These are phyloP conservation scores for Eupithecia subfuscata DNA, from an alignment of 2,888 invertebrate species.

Conservation along the genomic window DNA sequence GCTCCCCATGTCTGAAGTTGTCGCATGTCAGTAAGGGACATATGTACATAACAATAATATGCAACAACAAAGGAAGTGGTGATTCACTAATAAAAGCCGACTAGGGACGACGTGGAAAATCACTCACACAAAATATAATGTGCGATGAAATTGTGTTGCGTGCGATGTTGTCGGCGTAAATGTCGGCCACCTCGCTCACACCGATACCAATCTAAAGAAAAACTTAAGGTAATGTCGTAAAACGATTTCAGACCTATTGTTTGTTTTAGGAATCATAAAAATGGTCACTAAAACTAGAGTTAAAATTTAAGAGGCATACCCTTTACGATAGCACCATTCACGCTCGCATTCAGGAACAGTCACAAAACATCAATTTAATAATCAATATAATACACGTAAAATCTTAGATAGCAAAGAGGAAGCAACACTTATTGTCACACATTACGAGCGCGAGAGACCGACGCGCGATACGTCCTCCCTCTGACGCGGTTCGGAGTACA, in stretches of 20 bases:
- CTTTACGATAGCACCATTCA: conserved; percentile 52
- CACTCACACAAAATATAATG: conserved; percentile 51
- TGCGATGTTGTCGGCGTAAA: conserved; percentile 47
- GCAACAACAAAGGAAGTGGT: conserved; percentile 50
- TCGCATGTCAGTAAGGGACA: conserved; percentile 22
- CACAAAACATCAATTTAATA: conserved; percentile 46
- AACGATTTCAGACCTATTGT: conserved; percentile 29
- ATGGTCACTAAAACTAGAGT: conserved; percentile 20
- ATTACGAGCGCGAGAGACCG: conserved; percentile 74
- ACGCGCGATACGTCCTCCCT: conserved; percentile 67
- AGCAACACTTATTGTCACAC: conserved; percentile 84
- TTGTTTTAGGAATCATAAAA: conserved; percentile 28
- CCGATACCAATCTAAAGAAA: conserved; percentile 49
- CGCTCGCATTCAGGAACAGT: conserved; percentile 44
- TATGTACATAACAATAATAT: conserved; percentile 36
- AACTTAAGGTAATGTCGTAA: conserved; percentile 31
- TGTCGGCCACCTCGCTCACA: conserved; percentile 37
- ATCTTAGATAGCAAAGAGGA: conserved; percentile 75
- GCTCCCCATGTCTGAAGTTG: conserved; percentile 22
- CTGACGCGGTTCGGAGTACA: conserved; percentile 67
- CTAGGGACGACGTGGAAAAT: conserved; percentile 55
- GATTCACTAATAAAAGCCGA: conserved; percentile 54
- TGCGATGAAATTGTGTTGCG: conserved; percentile 59
- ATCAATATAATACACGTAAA: conserved; percentile 59
- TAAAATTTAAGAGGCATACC: conserved; percentile 51